Percentiles rank a stretch among this genome's conserved stretches.
phyloP scores from a whole-genome alignment of 92 coral and sea anemone species.

The Phenganax subtilis region DNA sequence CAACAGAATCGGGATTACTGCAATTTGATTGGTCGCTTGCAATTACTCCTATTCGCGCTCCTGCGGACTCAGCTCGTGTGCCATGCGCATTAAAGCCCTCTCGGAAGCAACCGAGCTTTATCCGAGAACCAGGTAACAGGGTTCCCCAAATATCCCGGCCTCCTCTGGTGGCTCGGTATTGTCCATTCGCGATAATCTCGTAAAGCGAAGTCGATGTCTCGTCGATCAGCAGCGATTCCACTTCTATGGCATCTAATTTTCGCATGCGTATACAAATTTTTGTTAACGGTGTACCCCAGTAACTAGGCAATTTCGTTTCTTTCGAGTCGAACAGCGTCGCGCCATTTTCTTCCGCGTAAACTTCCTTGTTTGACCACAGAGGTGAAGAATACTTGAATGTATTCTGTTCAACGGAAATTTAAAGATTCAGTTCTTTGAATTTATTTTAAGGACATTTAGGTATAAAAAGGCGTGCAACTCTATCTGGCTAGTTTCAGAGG shows the following conservation, averaged over 20 bases:
- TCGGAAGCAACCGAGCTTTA: conserved; percentile 42
- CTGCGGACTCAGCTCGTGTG: neutral
- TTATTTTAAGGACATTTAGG: too few relatives aligned
- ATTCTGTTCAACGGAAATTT: neutral
- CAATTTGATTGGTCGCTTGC: conserved; percentile 47
- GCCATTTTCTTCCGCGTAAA: conserved; percentile 22
- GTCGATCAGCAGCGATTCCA: conserved; percentile 21
- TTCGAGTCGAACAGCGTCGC: conserved; percentile 25
- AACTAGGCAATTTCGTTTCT: conserved; percentile 25
- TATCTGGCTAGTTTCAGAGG: too few relatives aligned
- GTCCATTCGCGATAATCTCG: conserved; percentile 31
- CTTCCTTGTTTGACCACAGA: conserved; percentile 35
- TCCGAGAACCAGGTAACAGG: conserved; percentile 35
- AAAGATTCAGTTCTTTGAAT: neutral
- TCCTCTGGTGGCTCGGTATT: conserved; percentile 29
- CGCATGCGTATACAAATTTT: conserved; percentile 32
- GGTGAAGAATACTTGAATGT: conserved; percentile 39
- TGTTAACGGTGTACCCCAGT: conserved; percentile 14
- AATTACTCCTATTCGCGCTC: conserved; percentile 52
- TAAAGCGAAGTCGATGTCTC: conserved; percentile 20
- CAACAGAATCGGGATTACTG: conserved; percentile 42
- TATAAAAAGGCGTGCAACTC: too few relatives aligned
- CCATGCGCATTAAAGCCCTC: conserved; percentile 51
- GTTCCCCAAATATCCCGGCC: conserved; percentile 46
- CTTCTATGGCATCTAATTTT: neutral